Evolutionary conservation across 1,140 invertebrate genomes (phyloP).

Genomic region (Scaptomyza graminum): DNA sequence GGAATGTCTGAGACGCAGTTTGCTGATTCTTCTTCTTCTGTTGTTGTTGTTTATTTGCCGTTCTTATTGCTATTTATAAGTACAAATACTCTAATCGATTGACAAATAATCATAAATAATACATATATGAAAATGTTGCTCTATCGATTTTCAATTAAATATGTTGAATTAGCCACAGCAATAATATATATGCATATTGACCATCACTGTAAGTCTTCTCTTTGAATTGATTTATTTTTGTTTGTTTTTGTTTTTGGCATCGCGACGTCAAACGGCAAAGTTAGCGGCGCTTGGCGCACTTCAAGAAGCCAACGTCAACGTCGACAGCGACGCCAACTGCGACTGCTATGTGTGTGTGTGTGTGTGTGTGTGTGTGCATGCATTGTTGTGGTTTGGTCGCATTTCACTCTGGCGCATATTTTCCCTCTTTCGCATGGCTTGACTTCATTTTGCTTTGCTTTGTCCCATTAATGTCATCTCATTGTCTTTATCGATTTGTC

Average conservation of each 20-base stretch:
- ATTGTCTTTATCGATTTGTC: conserved; percentile 42
- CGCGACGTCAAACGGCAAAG: background rate
- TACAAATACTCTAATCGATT: conserved; percentile 1
- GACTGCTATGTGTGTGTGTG: background rate
- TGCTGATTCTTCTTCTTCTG: conserved; percentile 9
- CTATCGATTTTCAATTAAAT: too few species aligned
- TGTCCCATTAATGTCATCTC: conserved; percentile 33
- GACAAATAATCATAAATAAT: background rate
- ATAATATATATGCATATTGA: too few species aligned
- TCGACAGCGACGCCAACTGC: background rate
- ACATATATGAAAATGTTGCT: too few species aligned
- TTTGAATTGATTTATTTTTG: background rate
- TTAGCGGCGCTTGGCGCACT: background rate
- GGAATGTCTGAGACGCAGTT: conserved; percentile 56
- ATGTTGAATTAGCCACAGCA: too few species aligned
- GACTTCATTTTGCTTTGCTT: conserved; percentile 10
- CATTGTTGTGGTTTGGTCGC: background rate
- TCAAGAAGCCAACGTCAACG: background rate
- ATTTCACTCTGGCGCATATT: background rate
- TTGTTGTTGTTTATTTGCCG: conserved; percentile 30
- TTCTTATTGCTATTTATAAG: conserved; percentile 47
- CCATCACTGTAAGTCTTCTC: background rate
- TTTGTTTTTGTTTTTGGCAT: background rate
- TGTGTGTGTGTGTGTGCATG: too few species aligned
- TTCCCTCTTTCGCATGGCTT: background rate